Evolutionary conservation across 2,888 invertebrate genomes (phyloP).

Genomic region (Ophion ellenae): DNA sequence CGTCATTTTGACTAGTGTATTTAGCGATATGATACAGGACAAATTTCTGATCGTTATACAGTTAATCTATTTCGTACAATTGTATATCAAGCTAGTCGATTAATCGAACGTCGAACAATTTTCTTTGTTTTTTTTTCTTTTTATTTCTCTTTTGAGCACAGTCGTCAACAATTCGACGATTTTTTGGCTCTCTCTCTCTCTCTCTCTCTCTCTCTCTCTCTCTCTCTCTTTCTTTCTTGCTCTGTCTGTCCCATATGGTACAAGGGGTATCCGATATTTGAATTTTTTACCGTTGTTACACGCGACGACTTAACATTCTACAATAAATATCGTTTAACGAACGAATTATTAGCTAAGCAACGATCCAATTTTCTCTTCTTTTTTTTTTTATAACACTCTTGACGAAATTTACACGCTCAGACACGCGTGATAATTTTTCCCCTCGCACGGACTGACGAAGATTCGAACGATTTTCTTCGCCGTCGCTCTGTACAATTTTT

Average conservation of each 20-base stretch:
- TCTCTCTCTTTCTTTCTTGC: neutral
- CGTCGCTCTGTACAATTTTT: constrained; percentile 32
- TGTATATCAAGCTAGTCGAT: constrained; percentile 55
- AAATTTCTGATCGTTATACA: constrained; percentile 70
- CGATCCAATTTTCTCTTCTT: neutral
- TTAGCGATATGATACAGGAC: constrained; percentile 79
- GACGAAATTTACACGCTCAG: constrained; percentile 31
- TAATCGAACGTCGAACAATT: constrained; percentile 47
- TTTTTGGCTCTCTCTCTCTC: neutral
- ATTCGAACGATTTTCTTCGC: neutral
- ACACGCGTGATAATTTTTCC: neutral
- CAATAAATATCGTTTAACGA: constrained; percentile 65
- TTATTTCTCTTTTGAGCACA: neutral
- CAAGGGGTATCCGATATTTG: constrained; percentile 52
- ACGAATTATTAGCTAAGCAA: constrained; percentile 53
- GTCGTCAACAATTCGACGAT: constrained; percentile 23
- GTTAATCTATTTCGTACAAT: constrained; percentile 48
- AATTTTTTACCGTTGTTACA: constrained; percentile 30
- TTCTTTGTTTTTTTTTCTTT: neutral
- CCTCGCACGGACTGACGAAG: neutral
- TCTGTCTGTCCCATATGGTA: constrained; percentile 39
- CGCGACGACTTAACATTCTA: constrained; percentile 48
- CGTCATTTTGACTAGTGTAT: constrained; percentile 80
- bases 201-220: neutral
- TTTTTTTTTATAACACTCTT: constrained; percentile 23